These are phyloP conservation scores for Cancer borealis DNA, from an alignment of 2,888 invertebrate species.

Conservation along the genomic window DNA sequence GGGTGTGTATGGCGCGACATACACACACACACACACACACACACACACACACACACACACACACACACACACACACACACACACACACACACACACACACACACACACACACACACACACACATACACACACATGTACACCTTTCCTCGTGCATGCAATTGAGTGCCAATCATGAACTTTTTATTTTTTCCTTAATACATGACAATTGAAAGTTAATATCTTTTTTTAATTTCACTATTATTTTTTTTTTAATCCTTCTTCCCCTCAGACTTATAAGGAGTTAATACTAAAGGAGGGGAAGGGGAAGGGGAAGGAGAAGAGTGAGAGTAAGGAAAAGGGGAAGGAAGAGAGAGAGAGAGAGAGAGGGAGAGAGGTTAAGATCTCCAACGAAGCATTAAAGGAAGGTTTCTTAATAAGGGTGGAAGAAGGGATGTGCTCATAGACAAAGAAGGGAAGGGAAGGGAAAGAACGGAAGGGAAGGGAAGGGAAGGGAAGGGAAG, in stretches of 20 bases:
- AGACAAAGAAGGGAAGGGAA: background rate
- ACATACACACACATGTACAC: no score
- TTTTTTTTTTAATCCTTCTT: no score
- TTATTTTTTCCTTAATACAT: background rate
- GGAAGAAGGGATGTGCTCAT: background rate
- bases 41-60: no score
- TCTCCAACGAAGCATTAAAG: background rate
- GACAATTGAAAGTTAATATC: background rate
- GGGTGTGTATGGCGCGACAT: background rate
- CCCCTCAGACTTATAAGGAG: no score
- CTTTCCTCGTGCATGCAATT: conserved; percentile 7
- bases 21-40: no score
- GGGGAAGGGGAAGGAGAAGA: background rate
- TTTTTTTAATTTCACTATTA: background rate
- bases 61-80: no score
- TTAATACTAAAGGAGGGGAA: no score
- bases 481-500: background rate
- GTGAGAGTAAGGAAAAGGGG: background rate
- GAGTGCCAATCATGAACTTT: background rate
- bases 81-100: no score
- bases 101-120: no score
- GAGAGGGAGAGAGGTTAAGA: background rate
- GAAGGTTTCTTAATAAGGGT: background rate
- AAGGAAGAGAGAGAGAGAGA: no score
- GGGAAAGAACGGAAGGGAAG: no score